These are phyloP conservation scores for Hermaeophaga mercurialis DNA, from an alignment of 2,888 invertebrate species.

Conservation along the genomic window DNA sequence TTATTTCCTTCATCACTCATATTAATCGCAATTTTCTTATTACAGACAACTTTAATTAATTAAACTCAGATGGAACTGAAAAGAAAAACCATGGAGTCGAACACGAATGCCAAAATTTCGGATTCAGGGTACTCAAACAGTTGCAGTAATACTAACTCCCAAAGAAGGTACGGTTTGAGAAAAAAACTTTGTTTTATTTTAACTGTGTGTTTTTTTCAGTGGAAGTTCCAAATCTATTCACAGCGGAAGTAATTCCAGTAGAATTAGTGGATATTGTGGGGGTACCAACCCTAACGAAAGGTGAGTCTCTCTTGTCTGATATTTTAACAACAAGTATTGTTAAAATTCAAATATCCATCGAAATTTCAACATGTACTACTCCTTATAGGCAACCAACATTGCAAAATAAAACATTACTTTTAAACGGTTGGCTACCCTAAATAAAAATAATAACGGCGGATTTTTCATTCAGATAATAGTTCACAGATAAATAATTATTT, in stretches of 20 bases:
- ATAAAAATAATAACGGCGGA: too few species aligned
- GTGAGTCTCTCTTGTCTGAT: too few species aligned
- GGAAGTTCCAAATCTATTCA: slow-evolving; percentile 79
- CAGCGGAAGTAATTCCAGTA: slow-evolving; percentile 77
- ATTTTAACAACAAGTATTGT: too few species aligned
- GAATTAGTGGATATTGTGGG: slow-evolving; percentile 81
- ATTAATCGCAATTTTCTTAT: neutral
- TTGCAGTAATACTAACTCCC: slow-evolving; percentile 82
- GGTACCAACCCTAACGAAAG: slow-evolving; percentile 61
- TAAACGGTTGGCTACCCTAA: too few species aligned
- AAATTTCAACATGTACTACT: too few species aligned
- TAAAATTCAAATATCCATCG: too few species aligned
- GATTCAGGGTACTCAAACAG: slow-evolving; percentile 85
- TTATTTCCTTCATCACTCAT: neutral
- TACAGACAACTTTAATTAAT: neutral
- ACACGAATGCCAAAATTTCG: slow-evolving; percentile 68
- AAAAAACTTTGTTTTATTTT: too few species aligned
- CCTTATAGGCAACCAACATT: too few species aligned
- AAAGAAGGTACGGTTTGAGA: slow-evolving; percentile 65
- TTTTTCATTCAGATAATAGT: too few species aligned
- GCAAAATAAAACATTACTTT: too few species aligned
- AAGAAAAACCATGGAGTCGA: slow-evolving; percentile 56
- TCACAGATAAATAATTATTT: too few species aligned
- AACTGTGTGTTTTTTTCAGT: slow-evolving; percentile 60
- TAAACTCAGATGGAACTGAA: slow-evolving; percentile 12